These are phyloP conservation scores for Nothura maculosa DNA, from an alignment of 2,797 vertebrate genomes.

Conservation along the genomic window DNA sequence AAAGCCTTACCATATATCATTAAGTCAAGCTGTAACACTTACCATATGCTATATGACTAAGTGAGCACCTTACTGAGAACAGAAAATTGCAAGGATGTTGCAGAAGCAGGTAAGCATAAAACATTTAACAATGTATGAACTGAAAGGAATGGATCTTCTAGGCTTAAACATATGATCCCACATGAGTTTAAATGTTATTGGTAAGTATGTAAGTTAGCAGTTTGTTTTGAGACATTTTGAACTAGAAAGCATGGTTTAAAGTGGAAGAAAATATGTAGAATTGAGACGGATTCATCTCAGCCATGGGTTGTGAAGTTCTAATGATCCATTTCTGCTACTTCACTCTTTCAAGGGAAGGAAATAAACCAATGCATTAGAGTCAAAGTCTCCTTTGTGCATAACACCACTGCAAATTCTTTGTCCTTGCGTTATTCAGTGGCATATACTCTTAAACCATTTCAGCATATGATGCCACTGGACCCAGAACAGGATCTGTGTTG, in stretches of 20 bases:
- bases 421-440: not conserved
- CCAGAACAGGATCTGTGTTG: not conserved
- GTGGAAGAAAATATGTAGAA: not conserved
- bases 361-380: not conserved
- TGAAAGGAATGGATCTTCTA: not conserved
- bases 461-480: rapidly evolving
- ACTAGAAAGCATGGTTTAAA: not conserved
- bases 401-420: rapidly evolving
- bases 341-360: not conserved
- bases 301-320: not conserved
- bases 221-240: not conserved
- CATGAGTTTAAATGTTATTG: not conserved
- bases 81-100: not conserved
- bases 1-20: not conserved
- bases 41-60: not conserved
- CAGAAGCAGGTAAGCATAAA: not conserved
- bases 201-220: not conserved
- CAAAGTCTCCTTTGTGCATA: not conserved
- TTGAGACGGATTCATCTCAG: not conserved
- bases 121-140: not conserved
- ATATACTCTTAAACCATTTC: not conserved
- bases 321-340: not conserved
- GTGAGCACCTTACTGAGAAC: not conserved
- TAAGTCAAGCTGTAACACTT: not conserved
- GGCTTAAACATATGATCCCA: not conserved